Evolutionary conservation across 92 coral and sea anemone species (phyloP), one percentile per base, ranked within the genome.

Genomic region (Phenganax subtilis): DNA sequence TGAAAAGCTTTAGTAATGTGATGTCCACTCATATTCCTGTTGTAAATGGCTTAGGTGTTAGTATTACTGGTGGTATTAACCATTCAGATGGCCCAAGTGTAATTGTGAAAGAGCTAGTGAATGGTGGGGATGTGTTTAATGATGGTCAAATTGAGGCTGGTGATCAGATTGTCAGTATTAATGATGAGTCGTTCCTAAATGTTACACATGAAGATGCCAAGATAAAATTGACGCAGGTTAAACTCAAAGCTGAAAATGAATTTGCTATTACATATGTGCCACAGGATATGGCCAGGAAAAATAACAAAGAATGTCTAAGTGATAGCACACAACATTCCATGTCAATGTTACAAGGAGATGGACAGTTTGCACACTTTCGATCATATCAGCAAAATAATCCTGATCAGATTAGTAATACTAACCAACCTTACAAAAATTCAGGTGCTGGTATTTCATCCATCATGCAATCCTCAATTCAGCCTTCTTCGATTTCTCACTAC

Each of bases 181-280:
- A 90, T 89, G 98, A 96, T 12, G 97, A 92, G 66, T 88, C 98
- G 10, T 90, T 91, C n/a, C 90, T 94, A 51, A 93, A 96, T 56
- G 92, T 94, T 3, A 94, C 98, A n/a, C 97, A 92, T 72, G 99
- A 96, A 71, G 97, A 92, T 80, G 99, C 99, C 12, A 96, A 96
- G 88, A 88, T 97, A 61, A 85, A 92, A n/a, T 88, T 96, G 12
- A 92, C 97, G 7, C 87, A 97, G 7, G 85, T 96, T 3, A 96
- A 96, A 71, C 89, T 96, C 66, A 85, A 93, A 63, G 69, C 72
- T 0, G 52, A 79, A 17, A 79, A 51, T 15, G 74, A 79, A 28
- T 79, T 63, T 65, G 73, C 63, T 15, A 62, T 79, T 47, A 79
- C 83, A 7, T 79, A 47, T 64, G 62, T 54, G 20, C 27, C 17